Base-by-base conservation (phyloP, 2,888 invertebrate genomes). In the Sepiola atlantica region DNA sequence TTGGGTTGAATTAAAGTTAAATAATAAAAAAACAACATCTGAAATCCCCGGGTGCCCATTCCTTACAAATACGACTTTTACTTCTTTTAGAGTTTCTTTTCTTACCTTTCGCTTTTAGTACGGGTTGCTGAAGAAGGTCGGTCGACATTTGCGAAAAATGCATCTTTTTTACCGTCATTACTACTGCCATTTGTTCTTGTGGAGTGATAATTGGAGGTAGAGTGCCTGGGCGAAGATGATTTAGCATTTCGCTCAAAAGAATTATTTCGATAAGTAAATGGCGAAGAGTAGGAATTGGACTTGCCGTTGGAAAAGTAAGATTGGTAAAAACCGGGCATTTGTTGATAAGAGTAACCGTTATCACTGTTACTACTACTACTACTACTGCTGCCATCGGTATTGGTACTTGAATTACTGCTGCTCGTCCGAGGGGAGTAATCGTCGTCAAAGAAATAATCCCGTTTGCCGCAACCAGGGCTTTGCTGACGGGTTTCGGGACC, bases 201-300 rank as follows among this genome's bases (percentile, higher is more conserved):
- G 18, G 77, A 20, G 16, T 77, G 32, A 77, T 77, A 77, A 18
- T n/a, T 32, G 32, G 77, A 18, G 77, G 77, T 77, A n/a, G 77
- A 77, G 77, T 77, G 77, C 77, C 77, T 77, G 77, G 77, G 32
- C 77, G 77, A n/a, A 77, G 77, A 77, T 32, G 77, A n/a, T 32
- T 32, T 77, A 20, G 92, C 55, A 92, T 55, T 92, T 55, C 55
- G 45, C 28, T 92, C 92, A 28, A 45, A 35, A 92, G 92, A 92
- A 92, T 28, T 54, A 45, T 55, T 35, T n/a, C 45, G 55, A 45
- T n/a, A 92, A 28, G 92, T 54, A 45, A 54, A 45, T 6, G 92
- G 54, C n/a, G 92, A 92, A 32, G 92, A 92, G 55, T 92, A 35
- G 21, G 92, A 92, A 24, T 55, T 92, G 54, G 92, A 92, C n/a